Percentiles rank a stretch among this genome's conserved stretches.
phyloP scores from a whole-genome alignment of 1,140 invertebrate genomes.

The Anastrepha obliqua region DNA sequence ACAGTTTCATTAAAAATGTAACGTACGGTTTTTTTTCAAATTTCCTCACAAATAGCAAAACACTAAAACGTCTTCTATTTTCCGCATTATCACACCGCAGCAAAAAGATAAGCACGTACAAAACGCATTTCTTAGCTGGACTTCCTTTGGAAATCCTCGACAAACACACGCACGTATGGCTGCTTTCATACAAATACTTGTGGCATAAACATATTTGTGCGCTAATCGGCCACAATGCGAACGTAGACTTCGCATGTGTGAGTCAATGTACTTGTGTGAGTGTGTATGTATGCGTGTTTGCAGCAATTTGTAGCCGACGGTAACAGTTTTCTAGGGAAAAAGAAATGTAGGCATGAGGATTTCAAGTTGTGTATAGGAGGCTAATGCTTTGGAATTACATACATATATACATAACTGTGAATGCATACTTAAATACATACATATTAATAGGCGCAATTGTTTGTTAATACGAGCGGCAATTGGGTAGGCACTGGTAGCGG shows the following conservation, averaged over 20 bases:
- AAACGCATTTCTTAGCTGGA: conserved; percentile 54
- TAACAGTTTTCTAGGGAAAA: conserved; percentile 28
- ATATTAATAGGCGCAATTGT: no score
- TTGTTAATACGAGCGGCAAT: no score
- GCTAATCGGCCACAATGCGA: conserved; percentile 43
- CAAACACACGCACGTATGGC: background rate
- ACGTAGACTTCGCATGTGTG: background rate
- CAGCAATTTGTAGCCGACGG: background rate
- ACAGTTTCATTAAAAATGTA: background rate
- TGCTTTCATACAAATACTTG: conserved; percentile 1
- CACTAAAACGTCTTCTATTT: background rate
- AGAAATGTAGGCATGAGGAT: conserved; percentile 22
- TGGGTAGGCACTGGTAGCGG: no score
- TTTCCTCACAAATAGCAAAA: background rate
- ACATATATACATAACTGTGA: background rate
- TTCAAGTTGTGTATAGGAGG: background rate
- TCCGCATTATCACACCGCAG: conserved; percentile 9
- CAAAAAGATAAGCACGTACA: conserved; percentile 53
- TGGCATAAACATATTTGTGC: conserved; percentile 38
- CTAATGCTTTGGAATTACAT: background rate
- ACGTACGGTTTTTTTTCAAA: background rate
- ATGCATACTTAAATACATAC: background rate
- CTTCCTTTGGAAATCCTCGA: background rate
- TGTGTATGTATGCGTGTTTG: background rate
- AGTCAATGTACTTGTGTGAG: background rate